Conservation (phyloP, 2,113 vertebrate species). For the Thymallus thymallus region DNA sequence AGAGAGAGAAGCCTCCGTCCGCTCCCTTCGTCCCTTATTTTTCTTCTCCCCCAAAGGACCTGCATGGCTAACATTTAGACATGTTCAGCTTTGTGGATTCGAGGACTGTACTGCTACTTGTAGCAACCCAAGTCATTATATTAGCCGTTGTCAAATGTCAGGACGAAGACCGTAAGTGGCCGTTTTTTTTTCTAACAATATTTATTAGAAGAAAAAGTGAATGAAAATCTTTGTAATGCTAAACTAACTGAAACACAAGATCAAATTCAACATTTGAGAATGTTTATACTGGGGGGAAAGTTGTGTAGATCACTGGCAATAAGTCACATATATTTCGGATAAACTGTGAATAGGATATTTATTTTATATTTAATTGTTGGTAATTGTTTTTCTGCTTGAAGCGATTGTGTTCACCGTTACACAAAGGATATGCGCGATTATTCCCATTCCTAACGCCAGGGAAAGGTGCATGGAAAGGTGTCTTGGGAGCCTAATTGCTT, state of each 20-base stretch:
- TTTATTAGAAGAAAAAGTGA: not conserved
- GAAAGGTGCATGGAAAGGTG: not conserved
- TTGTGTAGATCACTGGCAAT: not conserved
- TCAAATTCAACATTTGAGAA: not conserved
- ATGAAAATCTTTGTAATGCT: not conserved
- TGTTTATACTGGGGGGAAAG: not conserved
- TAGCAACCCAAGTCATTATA: conserved; percentile 76
- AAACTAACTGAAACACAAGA: not conserved
- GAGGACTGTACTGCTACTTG: conserved; percentile 81
- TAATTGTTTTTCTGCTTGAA: not conserved
- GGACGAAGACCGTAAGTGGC: conserved; percentile 77
- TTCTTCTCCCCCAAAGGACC: conserved; percentile 60
- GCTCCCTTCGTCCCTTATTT: conserved; percentile 50
- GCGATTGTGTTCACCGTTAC: not conserved
- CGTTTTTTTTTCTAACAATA: conserved; percentile 38
- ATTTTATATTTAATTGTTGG: not conserved
- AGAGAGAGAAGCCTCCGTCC: conserved; percentile 53
- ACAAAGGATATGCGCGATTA: not conserved
- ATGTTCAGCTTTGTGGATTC: conserved; percentile 80
- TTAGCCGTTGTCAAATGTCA: conserved; percentile 81
- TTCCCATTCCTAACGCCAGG: too few species aligned
- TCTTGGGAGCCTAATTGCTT: not conserved
- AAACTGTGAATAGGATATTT: not conserved
- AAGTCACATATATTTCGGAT: not conserved
- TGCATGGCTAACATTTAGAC: conserved; percentile 86